phyloP scores from a whole-genome alignment of 2,113 vertebrate genomes.

The Corythornis cristatus region DNA sequence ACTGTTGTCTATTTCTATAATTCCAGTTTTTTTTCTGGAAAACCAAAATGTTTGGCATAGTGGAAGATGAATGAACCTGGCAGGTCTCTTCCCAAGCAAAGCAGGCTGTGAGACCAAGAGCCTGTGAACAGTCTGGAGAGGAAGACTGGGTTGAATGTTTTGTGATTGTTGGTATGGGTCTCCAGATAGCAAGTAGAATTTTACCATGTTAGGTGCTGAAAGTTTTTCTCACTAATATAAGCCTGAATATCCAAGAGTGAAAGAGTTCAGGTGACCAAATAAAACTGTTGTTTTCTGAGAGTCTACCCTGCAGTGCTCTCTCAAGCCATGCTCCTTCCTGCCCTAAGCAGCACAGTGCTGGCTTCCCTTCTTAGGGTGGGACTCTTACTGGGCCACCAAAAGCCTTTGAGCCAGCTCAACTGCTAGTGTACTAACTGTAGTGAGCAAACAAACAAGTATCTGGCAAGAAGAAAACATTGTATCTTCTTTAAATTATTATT shows the following conservation, averaged over 20 bases:
- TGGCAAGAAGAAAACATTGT: not conserved
- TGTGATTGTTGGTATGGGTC: not conserved
- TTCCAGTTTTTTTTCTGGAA: conserved; percentile 11
- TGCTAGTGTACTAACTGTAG: not conserved
- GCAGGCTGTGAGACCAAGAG: not conserved
- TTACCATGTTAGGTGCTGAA: not conserved
- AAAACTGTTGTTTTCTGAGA: not conserved
- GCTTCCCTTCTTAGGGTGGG: not conserved
- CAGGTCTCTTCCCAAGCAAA: conserved; percentile 33
- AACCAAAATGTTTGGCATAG: not conserved
- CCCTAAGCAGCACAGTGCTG: not conserved
- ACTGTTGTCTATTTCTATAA: conserved; percentile 23
- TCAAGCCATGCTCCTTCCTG: not conserved
- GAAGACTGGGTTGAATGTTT: not conserved
- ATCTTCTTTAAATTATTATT: not conserved
- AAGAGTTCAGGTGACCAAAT: not conserved
- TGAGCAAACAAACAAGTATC: not conserved
- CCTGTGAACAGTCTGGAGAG: not conserved
- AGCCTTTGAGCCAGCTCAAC: not conserved
- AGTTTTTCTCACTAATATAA: not conserved
- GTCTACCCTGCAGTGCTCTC: not conserved
- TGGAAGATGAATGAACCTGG: conserved; percentile 8
- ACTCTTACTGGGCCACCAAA: not conserved
- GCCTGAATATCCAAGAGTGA: not conserved
- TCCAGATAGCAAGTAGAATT: not conserved